Conservation (phyloP, 2,888 invertebrate genomes). For the Drosophila acutilabella region DNA sequence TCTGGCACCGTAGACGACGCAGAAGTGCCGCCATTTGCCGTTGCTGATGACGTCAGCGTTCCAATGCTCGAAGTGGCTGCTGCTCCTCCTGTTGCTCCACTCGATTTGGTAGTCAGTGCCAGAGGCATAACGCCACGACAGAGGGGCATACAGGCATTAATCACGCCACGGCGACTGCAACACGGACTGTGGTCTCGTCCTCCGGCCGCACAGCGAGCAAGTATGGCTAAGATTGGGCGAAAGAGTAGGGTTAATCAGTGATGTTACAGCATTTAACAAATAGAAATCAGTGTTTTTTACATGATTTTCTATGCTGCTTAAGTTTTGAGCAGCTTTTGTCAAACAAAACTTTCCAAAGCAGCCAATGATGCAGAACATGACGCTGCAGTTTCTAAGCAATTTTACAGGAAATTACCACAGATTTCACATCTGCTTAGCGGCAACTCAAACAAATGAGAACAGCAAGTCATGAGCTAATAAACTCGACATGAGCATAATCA, state of each 20-base stretch:
- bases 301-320: conserved; percentile 19
- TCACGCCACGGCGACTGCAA: conserved; percentile 91
- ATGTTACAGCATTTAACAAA: conserved; percentile 13
- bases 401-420: conserved; percentile 59
- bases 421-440: conserved; percentile 49
- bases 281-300: conserved; percentile 6
- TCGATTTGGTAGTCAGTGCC: conserved; percentile 84
- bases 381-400: conserved; percentile 35
- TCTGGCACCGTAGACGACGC: conserved; percentile 85
- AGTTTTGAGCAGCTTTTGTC: background rate
- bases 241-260: conserved; percentile 42
- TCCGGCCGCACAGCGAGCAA: conserved; percentile 87
- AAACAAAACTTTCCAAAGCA: background rate
- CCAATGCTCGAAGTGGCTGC: conserved; percentile 31
- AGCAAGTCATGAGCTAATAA: conserved; percentile 31
- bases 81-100: conserved; percentile 38
- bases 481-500: conserved; percentile 1
- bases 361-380: conserved; percentile 33
- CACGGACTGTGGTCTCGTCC: conserved; percentile 90
- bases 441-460: conserved; percentile 5
- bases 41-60: conserved; percentile 30
- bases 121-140: conserved; percentile 89
- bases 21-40: conserved; percentile 33
- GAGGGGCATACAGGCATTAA: conserved; percentile 88
- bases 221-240: conserved; percentile 73